Evolutionary conservation across 2,888 invertebrate genomes (phyloP), one percentile per base, ranked within the genome.

Genomic region (Tridacna crocea): DNA sequence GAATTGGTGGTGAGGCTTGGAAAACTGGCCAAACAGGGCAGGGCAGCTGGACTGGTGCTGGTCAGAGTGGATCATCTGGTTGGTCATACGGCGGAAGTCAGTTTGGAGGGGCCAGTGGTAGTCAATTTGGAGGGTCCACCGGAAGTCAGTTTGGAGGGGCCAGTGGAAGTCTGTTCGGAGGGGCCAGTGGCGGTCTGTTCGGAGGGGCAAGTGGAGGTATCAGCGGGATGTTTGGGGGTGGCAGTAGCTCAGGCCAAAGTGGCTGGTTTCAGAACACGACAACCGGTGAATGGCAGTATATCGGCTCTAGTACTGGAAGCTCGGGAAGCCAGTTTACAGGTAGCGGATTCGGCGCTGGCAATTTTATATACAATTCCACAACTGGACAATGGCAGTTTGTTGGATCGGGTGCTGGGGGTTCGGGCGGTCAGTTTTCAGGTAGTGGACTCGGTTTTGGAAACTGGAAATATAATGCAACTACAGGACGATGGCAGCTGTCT

Each of bases 301-400:
- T n/a, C 27, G 72, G 61, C 27, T 17, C 27, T 2, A 63, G 51
- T 22, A 22, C 51, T 1, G 63, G 77, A 55, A 47, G 77, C 8
- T 58, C 55, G 15, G 77, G 72, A 17, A 27, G 65, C 4, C 65
- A 65, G 19, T 61, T 61, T 61, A 13, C 22, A 55, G 55, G 55
- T 55, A 19, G 55, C 55, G 19, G 19, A 55, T 36, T 36, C 8
- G 55, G 55, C 3, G 17, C 15, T 19, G 55, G 55, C 2, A 55
- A 10, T 55, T 55, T 15, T 15, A 19, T 2, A 19, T 55, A 19
- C 17, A 61, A 61, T 13, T 24, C 19, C 15, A 27, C 68, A 15
- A 19, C 36, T 19, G 68, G 68, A 1, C 22, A 68, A 46, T 27
- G 46, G 47, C 22, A 46, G 17, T 68, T 46, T 26, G 68, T 13